Conservation (phyloP, 2,888 invertebrate species). For the Dynastes maya region DNA sequence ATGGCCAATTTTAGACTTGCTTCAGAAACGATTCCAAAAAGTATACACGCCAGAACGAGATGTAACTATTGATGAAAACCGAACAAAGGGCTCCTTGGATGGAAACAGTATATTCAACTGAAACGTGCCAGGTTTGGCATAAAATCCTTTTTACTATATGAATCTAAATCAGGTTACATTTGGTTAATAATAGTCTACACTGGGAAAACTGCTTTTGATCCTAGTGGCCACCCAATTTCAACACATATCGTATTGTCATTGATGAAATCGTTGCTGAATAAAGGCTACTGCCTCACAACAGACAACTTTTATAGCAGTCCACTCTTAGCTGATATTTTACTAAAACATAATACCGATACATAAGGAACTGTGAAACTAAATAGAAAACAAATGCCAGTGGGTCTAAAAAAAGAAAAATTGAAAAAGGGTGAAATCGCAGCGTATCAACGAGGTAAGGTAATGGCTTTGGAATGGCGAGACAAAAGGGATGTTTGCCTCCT, state of each 20-base stretch:
- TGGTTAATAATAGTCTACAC: conserved; percentile 59
- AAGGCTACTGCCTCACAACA: conserved; percentile 51
- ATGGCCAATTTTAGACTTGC: conserved; percentile 50
- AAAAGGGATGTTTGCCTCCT: too few species aligned
- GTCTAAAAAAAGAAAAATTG: too few species aligned
- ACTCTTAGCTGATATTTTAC: too few species aligned
- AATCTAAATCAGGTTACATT: conserved; percentile 60
- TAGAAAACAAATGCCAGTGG: too few species aligned
- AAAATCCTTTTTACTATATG: conserved; percentile 62
- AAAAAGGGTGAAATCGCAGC: too few species aligned
- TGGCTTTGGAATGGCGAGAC: too few species aligned
- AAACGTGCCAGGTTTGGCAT: conserved; percentile 62
- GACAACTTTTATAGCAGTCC: conserved; percentile 59
- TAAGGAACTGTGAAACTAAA: too few species aligned
- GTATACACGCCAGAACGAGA: conserved; percentile 54
- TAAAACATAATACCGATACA: too few species aligned
- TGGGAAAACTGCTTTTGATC: conserved; percentile 49
- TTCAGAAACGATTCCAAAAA: conserved; percentile 45
- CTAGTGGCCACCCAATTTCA: conserved; percentile 21
- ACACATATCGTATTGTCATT: conserved; percentile 29
- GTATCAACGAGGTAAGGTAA: too few species aligned
- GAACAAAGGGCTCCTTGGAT: conserved; percentile 60
- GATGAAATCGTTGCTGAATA: conserved; percentile 38
- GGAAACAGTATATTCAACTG: conserved; percentile 59
- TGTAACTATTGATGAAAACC: conserved; percentile 59